These are phyloP conservation scores for Micromys minutus DNA, from an alignment of 2,113 vertebrate genomes.

Conservation along the genomic window DNA sequence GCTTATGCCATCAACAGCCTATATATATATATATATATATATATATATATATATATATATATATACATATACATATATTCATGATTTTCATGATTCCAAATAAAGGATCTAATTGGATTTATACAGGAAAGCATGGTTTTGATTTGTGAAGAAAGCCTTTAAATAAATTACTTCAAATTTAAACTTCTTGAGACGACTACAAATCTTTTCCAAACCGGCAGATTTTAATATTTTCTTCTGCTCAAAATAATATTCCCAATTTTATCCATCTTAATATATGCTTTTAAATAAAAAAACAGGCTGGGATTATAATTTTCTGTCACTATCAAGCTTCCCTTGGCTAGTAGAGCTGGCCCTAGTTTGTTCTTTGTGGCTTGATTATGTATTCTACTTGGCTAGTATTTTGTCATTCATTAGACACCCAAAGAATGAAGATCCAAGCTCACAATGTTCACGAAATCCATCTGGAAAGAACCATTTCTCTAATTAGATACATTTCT, in stretches of 20 bases:
- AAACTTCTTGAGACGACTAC: neutral
- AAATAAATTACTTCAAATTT: neutral
- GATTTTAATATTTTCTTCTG: constrained; percentile 21
- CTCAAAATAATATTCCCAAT: neutral
- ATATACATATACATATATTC: too few relatives aligned
- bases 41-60: too few relatives aligned
- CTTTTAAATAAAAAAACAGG: neutral
- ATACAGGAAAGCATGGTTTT: neutral
- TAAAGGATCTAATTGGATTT: neutral
- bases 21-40: too few relatives aligned
- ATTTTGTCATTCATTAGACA: neutral
- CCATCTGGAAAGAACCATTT: neutral
- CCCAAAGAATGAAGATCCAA: neutral
- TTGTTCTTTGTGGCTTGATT: neutral
- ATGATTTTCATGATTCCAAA: neutral
- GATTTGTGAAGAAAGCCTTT: constrained; percentile 1
- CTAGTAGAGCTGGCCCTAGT: neutral
- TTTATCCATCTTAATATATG: constrained; percentile 21
- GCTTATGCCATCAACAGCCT: neutral
- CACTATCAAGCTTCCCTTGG: neutral
- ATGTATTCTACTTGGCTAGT: neutral
- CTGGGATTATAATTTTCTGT: constrained; percentile 30
- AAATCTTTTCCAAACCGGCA: neutral
- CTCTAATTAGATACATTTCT: neutral
- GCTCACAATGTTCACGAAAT: neutral